Evolutionary conservation across 1,140 invertebrate genomes (phyloP), one percentile per base, ranked within the genome.

Genomic region (Drosophila pectinifera): DNA sequence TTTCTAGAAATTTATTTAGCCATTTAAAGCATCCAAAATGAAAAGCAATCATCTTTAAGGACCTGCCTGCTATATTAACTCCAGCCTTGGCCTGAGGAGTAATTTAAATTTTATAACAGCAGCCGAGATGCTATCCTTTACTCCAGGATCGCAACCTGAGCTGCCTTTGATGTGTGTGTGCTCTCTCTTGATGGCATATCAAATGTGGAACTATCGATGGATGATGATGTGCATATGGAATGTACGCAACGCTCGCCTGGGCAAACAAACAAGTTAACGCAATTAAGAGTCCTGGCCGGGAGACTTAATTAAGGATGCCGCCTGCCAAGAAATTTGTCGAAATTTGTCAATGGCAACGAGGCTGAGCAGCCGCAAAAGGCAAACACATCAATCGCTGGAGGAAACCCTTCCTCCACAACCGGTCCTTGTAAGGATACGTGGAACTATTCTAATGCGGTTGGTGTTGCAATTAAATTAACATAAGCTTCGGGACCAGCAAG

Each of bases 381-480:
- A 84, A 89, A 80, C 76, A 89, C 77, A 80, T 78, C 65, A 68
- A 45, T 79, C 68, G 42, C 56, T 54, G 3, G n/a, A 16, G 57
- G 53, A 61, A 54, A 45, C 39, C 74, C 67, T 18, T 72, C 24
- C 24, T 57, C 65, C 59, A 36, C 49, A n/a, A 39, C 16, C 31
- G 39, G 58, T 63, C 38, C 43, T 41, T 61, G 48, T 22, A 70
- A 72, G 64, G 64, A 78, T 73, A 83, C 83, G 80, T 89, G 85
- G 76, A 89, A 89, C 84, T 89, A 89, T 89, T 89, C 76, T 78
- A 89, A 89, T 89, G 80, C 69, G 72, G 53, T 75, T 76, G 73
- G 73, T 89, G 84, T 90, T 80, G 84, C 84, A 89, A 89, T 89
- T 89, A 89, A 89, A 89, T 89, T 89, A 89, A 89, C 84, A 89